Evolutionary conservation across 1,140 invertebrate genomes (phyloP), one percentile per base, ranked within the genome.

Genomic region (Orchestia grillus): DNA sequence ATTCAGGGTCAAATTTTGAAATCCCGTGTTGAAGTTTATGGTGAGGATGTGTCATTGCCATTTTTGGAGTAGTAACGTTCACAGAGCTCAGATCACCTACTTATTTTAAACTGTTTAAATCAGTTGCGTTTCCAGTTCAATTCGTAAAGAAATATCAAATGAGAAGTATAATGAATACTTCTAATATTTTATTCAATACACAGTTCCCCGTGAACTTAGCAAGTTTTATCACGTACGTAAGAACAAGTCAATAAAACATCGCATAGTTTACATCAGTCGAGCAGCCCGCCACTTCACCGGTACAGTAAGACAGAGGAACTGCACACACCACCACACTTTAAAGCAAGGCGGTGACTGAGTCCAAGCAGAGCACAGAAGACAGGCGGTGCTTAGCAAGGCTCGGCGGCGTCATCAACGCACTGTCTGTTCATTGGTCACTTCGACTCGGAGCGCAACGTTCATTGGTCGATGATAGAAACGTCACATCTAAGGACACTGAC

Each of bases 401-500:
- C 40, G 92, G 92, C 44, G 44, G 8, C 92, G 92, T 94, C 92
- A 45, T 45, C 43, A 94, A 40, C 92, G 44, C 43, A 47, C 43
- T 45, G 92, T 40, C 16, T 47, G 43, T 44, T 94, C 92, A 94
- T 94, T 94, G 92, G 92, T 47, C 8, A 40, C 41, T 45, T 4
- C 44, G 8, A 45, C 44, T 94, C 36, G 15, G 3, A 42, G 43
- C 44, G 40, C 36, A 0, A 8, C 36, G 16, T n/a, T 94, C 43
- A 94, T 94, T 94, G 92, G 92, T 94, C 43, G 3, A 4, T n/a
- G 40, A 44, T n/a, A 45, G 92, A 94, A 47, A 94, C 92, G 92
- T 94, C 92, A 94, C 92, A 94, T 16, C 41, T 94, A 94, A 94
- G 92, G 92, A 94, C 92, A 94, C 43, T 94, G 92, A 94, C 92